Base-by-base conservation (phyloP, 2,888 invertebrate genomes). In the Ptilodon capucinus region DNA sequence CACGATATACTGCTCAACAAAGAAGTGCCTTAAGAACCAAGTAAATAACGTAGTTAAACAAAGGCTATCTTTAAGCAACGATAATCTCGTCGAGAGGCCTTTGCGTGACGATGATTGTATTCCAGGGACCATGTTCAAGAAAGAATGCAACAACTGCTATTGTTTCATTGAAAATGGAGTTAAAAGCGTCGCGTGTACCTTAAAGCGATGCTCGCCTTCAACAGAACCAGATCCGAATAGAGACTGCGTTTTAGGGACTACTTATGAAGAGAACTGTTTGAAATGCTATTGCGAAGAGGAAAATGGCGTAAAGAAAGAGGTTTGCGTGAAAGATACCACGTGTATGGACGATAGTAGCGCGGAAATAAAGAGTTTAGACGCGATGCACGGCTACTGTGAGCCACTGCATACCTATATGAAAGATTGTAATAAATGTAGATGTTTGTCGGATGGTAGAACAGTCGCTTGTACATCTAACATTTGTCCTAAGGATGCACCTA, bases 141-240 rank as follows among this genome's bases (percentile, higher is more conserved):
- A 66, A 21, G 78, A 71, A 9, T 91, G 91, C 48, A 89, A 89
- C 35, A 68, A 47, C 0, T 91, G 91, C 45, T 60, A 68, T 14
- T 91, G 91, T 44, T 64, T 68, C 8, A 53, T 61, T 25, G 54
- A 46, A 1, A 48, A 50, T 0, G 72, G 68, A 0, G 39, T 65
- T 1, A 89, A 87, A 54, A 74, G 80, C 8, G 81, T 89, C 34
- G 74, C 76, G 0, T 92, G 92, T 58, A 88, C 92, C 0, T 42
- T 81, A 5, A 77, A 74, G 7, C 41, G 44, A 1, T 91, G 91
- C 48, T 28, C 49, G 0, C 7, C 45, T 8, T 23, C 47, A 17
- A 34, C 14, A 0, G 6, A 34, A 0, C 30, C n/a, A 0, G 28
- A 40, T 0, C 45, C 57, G 0, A 54, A 57, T 18, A 38, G 44